A percentile compares a stretch with the other conserved stretches of the same genome.
phyloP scores from a whole-genome alignment of 30 jellyfish, hydroid and myxozoan species.

The Mastigias papua region DNA sequence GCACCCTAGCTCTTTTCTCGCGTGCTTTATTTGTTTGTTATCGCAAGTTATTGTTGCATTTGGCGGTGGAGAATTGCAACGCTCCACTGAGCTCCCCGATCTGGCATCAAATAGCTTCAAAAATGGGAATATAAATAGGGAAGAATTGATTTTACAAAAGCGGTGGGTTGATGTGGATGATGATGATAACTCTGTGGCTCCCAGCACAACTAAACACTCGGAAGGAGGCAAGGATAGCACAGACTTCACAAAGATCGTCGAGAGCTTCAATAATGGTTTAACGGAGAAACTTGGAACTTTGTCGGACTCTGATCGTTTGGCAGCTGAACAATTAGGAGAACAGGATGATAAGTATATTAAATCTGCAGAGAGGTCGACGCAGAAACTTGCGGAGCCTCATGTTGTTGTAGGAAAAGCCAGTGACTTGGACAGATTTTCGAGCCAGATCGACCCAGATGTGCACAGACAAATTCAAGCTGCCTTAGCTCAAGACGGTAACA shows the following conservation, averaged over 20 bases:
- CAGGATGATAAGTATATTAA: constrained; percentile 68
- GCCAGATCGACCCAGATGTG: constrained; percentile 72
- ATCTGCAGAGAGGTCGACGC: constrained; percentile 44
- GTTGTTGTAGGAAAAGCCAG: constrained; percentile 31
- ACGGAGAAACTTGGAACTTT: constrained; percentile 54
- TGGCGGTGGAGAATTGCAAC: constrained; percentile 20
- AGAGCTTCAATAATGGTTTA: constrained; percentile 57
- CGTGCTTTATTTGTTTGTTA: constrained; percentile 35
- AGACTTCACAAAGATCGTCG: constrained; percentile 71
- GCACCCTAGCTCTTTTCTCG: background rate
- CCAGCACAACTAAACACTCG: constrained; percentile 46
- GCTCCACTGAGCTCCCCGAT: constrained; percentile 40
- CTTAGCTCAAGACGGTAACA: constrained; percentile 65
- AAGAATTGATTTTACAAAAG: background rate
- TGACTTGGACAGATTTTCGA: constrained; percentile 43
- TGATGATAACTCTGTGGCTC: constrained; percentile 44
- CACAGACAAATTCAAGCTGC: constrained; percentile 70
- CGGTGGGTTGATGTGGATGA: constrained; percentile 83
- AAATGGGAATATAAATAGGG: background rate
- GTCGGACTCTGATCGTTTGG: constrained; percentile 19
- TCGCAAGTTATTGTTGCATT: background rate
- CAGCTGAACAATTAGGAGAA: constrained; percentile 41
- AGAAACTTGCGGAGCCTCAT: background rate
- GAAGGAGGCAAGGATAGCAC: constrained; percentile 54
- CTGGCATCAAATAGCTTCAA: background rate